Evolutionary conservation across 92 coral and sea anemone species (phyloP), one percentile per base, ranked within the genome.

Genomic region (Siderastrea radians): DNA sequence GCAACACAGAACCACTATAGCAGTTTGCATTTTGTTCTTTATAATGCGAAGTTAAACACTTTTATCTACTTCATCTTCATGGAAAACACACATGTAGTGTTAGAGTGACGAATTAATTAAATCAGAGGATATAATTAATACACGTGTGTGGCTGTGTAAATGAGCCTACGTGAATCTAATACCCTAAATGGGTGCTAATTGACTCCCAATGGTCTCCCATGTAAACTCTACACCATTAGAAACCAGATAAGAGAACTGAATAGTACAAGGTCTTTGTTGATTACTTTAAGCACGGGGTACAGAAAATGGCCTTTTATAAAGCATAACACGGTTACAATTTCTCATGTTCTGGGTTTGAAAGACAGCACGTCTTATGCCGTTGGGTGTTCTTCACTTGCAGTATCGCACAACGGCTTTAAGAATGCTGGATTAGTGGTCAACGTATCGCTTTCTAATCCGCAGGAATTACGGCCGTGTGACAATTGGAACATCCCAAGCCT

Each of bases 151-250:
- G 87, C 87, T 84, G 87, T 73, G 79, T 74, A 84, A 84, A 84
- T 84, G 80, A 64, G 53, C 54, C 76, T 86, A 78, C 79, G 58
- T 72, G 89, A 90, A 77, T 82, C 87, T 82, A 84, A 86, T 87
- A 72, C 92, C 74, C 75, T 88, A 92, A 94, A 91, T 84, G 87
- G 84, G 93, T 87, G 91, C 87, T 90, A 92, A 94, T 90, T 90
- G 94, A 64, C 95, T 82, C 61, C 88, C 92, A 45, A 74, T 93
- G 90, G 84, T 85, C 87, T 49, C 26, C 71, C 87, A 7, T 14
- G 80, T 72, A 57, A 83, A 83, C 79, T 83, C 72, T 61, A 83
- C 66, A 83, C 87, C 87, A 83, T 73, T 48, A 72, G 72, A 58
- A 50, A 61, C 26, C 62, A 63, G 87, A 82, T 82, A 69, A 69